These are phyloP conservation scores for Acrocephalus scirpaceus DNA, from an alignment of 2,797 vertebrate genomes.

Conservation along the genomic window DNA sequence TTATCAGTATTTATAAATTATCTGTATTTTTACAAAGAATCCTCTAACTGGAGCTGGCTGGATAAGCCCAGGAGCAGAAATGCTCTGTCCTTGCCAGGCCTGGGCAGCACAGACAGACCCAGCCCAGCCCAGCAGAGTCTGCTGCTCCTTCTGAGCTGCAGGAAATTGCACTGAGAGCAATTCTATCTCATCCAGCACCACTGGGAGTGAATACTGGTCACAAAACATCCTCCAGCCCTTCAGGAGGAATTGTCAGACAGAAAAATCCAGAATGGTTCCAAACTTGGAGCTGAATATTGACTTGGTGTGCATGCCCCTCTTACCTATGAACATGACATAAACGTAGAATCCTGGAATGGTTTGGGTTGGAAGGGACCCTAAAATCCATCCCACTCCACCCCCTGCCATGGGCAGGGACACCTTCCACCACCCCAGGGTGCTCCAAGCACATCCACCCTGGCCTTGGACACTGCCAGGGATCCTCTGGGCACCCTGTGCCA, in stretches of 20 bases:
- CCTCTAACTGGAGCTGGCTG: background rate
- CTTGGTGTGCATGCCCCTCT: background rate
- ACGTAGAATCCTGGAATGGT: background rate
- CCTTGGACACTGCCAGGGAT: background rate
- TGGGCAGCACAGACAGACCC: background rate
- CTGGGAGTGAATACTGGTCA: background rate
- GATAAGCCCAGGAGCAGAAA: background rate
- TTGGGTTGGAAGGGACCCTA: background rate
- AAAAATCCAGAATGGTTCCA: background rate
- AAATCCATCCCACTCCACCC: background rate
- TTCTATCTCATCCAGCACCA: background rate
- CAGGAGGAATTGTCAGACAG: background rate
- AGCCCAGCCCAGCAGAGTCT: background rate
- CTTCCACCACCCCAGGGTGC: fast-evolving
- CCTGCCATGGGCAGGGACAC: background rate
- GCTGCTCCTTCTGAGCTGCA: background rate
- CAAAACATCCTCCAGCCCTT: background rate
- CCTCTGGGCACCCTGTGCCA: background rate
- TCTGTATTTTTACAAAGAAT: background rate
- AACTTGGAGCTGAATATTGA: background rate
- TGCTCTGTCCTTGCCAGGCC: fast-evolving
- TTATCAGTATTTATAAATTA: background rate
- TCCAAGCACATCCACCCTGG: background rate
- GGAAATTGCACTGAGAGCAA: background rate
- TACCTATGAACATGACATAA: background rate